These are phyloP conservation scores for Scalopus aquaticus DNA, from an alignment of 2,113 vertebrate species.

Conservation along the genomic window DNA sequence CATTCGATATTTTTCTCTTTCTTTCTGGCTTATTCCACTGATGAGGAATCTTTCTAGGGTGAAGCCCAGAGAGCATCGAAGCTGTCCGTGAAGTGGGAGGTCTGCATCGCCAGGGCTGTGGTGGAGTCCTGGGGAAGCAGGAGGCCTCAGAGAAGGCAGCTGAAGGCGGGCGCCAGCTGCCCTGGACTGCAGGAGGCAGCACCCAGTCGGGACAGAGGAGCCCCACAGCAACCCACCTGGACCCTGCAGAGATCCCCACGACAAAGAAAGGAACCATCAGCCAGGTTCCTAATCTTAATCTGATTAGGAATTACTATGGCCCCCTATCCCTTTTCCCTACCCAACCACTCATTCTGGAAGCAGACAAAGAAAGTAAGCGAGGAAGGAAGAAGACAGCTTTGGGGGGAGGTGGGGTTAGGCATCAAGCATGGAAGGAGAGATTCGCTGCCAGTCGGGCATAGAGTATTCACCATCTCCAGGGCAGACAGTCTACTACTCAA, in stretches of 20 bases:
- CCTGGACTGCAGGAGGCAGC: not conserved
- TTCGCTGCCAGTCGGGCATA: not conserved
- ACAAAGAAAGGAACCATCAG: not conserved
- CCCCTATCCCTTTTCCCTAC: too few species aligned
- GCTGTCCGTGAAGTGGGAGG: not conserved
- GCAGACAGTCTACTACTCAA: not conserved
- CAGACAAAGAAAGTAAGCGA: not conserved
- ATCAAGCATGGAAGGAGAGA: not conserved
- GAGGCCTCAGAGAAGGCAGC: not conserved
- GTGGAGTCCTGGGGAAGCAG: not conserved
- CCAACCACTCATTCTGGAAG: not conserved
- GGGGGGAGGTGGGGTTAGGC: not conserved
- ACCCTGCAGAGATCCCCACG: not conserved
- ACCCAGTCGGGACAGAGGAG: not conserved
- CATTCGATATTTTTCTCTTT: too few species aligned
- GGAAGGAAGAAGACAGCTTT: not conserved
- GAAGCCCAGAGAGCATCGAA: too few species aligned
- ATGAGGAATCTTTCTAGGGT: not conserved
- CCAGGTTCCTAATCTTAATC: not conserved
- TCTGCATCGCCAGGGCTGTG: too few species aligned
- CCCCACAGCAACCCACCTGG: not conserved
- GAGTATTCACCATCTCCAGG: not conserved
- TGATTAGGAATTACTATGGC: not conserved
- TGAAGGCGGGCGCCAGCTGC: not conserved
- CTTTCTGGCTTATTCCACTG: too few species aligned